A percentile compares a stretch with the other conserved stretches of the same genome.
Evolutionary conservation across 2,797 vertebrate species (phyloP).

Genomic region (Malurus leucopterus): DNA sequence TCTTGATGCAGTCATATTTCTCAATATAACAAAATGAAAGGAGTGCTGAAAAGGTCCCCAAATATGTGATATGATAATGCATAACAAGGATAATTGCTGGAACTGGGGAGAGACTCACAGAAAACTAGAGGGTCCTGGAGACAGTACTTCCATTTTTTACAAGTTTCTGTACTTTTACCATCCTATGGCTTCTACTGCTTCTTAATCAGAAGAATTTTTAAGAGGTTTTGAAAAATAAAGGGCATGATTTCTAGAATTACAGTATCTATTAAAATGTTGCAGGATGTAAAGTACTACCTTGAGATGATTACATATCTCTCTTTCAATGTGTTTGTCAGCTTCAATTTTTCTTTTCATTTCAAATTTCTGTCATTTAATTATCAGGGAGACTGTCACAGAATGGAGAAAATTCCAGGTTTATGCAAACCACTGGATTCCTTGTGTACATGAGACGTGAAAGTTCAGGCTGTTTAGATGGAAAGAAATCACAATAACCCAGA

Average conservation of each 20-base stretch:
- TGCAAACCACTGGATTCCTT: not conserved
- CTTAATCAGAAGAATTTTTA: constrained; percentile 22
- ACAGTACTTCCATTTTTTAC: not conserved
- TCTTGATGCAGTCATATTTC: constrained; percentile 45
- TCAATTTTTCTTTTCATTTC: constrained; percentile 30
- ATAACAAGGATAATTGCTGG: not conserved
- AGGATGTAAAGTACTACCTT: not conserved
- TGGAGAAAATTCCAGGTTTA: not conserved
- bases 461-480: not conserved
- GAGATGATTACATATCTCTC: not conserved
- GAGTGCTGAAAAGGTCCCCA: not conserved
- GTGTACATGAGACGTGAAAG: not conserved
- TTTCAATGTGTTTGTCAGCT: constrained; percentile 36
- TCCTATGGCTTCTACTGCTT: not conserved
- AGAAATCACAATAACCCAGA: constrained; percentile 1
- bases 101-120: constrained; percentile 17
- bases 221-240: constrained; percentile 43
- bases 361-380: constrained; percentile 36
- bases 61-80: not conserved
- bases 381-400: not conserved
- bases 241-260: constrained; percentile 22
- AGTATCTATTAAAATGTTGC: not conserved
- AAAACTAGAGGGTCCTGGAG: not conserved
- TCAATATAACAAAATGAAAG: constrained; percentile 36
- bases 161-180: not conserved